Conservation (phyloP, 2,797 vertebrate species). For the Tympanoctomys barrerae region DNA sequence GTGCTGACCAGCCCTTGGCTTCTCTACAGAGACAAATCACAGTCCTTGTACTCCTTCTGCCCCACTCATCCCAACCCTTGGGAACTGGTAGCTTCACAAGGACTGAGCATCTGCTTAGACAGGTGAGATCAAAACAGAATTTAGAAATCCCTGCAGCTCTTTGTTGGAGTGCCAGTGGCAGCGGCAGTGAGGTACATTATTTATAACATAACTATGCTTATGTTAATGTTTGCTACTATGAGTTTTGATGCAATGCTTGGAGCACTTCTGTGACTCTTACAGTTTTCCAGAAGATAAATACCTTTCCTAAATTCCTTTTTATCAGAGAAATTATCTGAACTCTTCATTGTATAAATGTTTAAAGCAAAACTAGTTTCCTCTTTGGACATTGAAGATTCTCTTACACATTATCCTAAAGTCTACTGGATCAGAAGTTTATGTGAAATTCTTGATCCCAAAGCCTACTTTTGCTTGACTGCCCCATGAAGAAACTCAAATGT, state of each 20-base stretch:
- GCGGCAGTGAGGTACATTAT: not conserved
- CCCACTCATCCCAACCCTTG: not conserved
- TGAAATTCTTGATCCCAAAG: not conserved
- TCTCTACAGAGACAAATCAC: not conserved
- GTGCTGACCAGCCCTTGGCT: not conserved
- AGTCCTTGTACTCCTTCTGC: not conserved
- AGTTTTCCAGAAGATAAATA: not conserved
- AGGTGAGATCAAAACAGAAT: not conserved
- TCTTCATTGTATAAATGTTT: not conserved
- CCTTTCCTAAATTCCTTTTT: not conserved
- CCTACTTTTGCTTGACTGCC: not conserved
- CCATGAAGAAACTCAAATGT: not conserved
- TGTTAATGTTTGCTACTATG: not conserved
- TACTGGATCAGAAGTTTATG: not conserved
- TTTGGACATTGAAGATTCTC: not conserved
- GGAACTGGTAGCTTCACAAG: not conserved
- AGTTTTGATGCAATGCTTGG: not conserved
- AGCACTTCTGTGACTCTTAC: not conserved
- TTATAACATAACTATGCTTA: not conserved
- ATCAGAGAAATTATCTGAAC: not conserved
- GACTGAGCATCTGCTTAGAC: not conserved
- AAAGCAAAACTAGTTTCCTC: not conserved
- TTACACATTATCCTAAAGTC: not conserved
- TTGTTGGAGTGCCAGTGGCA: not conserved
- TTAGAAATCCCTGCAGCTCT: not conserved